phyloP scores from a whole-genome alignment of 2,888 invertebrate species.

The Pecten maximus region DNA sequence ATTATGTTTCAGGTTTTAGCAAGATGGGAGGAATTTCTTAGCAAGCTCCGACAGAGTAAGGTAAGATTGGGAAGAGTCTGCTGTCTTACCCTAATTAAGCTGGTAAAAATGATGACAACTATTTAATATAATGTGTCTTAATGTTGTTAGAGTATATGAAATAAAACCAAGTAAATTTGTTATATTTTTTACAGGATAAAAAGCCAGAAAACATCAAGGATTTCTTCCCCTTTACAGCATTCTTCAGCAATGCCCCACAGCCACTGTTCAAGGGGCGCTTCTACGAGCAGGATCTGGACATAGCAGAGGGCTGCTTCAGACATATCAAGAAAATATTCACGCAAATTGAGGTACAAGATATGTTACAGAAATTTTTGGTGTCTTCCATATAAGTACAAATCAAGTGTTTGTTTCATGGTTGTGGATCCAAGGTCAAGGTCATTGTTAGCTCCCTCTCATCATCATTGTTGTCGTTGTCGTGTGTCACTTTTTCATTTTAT shows the following conservation, averaged over 20 bases:
- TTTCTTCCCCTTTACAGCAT: conserved; percentile 96
- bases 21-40: conserved; percentile 94
- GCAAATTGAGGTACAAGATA: conserved; percentile 88
- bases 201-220: conserved; percentile 81
- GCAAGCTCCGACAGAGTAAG: conserved; percentile 84
- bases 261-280: conserved; percentile 92
- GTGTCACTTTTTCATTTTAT: too few relatives aligned
- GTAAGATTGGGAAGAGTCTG: conserved; percentile 54
- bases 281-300: conserved; percentile 92
- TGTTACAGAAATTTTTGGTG: neutral
- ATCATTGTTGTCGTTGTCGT: too few relatives aligned
- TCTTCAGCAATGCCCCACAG: conserved; percentile 96
- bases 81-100: neutral
- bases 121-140: too few relatives aligned
- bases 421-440: neutral
- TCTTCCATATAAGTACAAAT: neutral
- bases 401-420: neutral
- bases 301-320: conserved; percentile 95
- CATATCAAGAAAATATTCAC: conserved; percentile 97
- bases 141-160: neutral
- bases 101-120: too few relatives aligned
- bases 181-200: conserved; percentile 65
- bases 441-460: too few relatives aligned
- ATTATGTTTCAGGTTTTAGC: conserved; percentile 86
- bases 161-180: neutral